Evolutionary conservation across 1,140 invertebrate genomes (phyloP), one percentile per base, ranked within the genome.

Genomic region (Tetragnatha versicolor): DNA sequence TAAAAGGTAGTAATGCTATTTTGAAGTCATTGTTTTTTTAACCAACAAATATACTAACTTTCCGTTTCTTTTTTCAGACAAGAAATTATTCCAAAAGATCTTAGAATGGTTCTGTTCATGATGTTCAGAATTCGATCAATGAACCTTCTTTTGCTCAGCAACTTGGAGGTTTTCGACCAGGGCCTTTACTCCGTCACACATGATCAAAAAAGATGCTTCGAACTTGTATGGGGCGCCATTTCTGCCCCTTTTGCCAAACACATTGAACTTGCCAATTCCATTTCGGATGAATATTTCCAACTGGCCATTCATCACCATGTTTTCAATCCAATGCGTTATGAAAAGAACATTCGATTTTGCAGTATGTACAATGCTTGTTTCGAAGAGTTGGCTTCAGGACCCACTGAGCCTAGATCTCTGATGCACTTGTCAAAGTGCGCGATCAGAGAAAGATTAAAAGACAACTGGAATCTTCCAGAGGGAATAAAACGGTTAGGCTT

Each of bases 321-420:
- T 31, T 42, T 72, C 14, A 42, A 72, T 31, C 69, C 69, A 7
- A 31, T 20, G 37, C 33, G 69, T 14, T 72, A 60, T 14, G 69
- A 72, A 33, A 53, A 72, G n/a, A 58, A 72, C 9, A 42, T 37
- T 1, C 58, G 60, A 14, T 72, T 35, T 0, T 42, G 33, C 29
- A 42, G 58, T 2, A 39, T 72, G 35, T 72, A 72, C 22, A 37
- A 63, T 39, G 2, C 60, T 2, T 63, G n/a, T 3, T 42, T 39
- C 22, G 20, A 6, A 10, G 33, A 63, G 7, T 22, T 63, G 33
- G 60, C 60, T 12, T 2, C n/a, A 25, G 60, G 37, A 25, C 37
- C 60, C 14, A 9, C 25, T 39, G 37, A 39, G 14, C 35, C 60
- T 0, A n/a, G 60, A 12, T 25, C 60, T 14, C 9, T 63, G 31